phyloP scores from a whole-genome alignment of 2,888 invertebrate species.

The Ectobius pallidus region DNA sequence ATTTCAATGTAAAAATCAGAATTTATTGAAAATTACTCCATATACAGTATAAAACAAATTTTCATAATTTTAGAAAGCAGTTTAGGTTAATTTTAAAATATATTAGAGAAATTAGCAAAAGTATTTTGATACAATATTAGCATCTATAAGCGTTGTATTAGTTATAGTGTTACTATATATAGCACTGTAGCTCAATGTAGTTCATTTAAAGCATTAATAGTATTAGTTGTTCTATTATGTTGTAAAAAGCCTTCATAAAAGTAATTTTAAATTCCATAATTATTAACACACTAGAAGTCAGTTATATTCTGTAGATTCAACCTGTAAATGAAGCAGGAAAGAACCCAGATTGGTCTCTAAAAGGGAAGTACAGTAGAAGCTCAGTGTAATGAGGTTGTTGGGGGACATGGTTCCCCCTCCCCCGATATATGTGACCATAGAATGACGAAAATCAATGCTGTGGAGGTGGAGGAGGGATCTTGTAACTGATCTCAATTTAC shows the following conservation, averaged over 20 bases:
- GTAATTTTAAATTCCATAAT: not conserved
- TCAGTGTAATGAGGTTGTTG: too few relatives aligned
- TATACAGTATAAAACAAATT: too few relatives aligned
- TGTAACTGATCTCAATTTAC: too few relatives aligned
- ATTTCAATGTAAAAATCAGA: too few relatives aligned
- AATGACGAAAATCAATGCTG: too few relatives aligned
- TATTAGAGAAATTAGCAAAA: constrained; percentile 9
- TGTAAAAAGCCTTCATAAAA: not conserved
- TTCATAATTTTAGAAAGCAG: not conserved
- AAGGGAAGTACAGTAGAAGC: too few relatives aligned
- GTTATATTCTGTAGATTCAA: not conserved
- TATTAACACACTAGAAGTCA: not conserved
- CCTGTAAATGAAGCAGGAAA: constrained; percentile 8
- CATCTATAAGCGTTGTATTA: not conserved
- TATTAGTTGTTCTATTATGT: constrained; percentile 4
- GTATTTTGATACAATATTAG: not conserved
- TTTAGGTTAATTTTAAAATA: not conserved
- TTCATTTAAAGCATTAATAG: not conserved
- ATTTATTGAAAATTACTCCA: too few relatives aligned
- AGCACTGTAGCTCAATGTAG: not conserved
- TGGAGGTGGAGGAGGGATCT: too few relatives aligned
- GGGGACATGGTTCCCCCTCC: too few relatives aligned
- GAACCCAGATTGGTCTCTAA: not conserved
- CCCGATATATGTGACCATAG: too few relatives aligned
- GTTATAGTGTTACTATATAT: not conserved